Conservation (phyloP, 2,113 vertebrate species). For the Cyprinodon variegatus region DNA sequence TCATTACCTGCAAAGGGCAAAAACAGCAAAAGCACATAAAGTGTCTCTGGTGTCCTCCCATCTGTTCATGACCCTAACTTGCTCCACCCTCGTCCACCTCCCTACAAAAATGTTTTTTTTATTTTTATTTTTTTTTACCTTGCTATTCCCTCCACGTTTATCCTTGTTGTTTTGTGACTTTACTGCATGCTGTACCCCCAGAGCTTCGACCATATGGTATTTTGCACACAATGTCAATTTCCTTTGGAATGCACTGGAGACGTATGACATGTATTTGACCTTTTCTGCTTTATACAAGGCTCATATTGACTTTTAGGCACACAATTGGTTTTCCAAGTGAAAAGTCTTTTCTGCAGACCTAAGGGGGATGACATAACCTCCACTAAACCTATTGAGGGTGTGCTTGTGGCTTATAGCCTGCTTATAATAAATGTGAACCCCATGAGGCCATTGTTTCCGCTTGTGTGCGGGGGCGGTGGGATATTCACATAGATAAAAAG, state of each 20-base stretch:
- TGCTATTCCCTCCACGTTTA: background rate
- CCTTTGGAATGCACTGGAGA: background rate
- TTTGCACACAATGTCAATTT: background rate
- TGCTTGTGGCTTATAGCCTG: background rate
- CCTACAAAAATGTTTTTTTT: background rate
- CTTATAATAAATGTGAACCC: background rate
- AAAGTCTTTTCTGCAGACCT: background rate
- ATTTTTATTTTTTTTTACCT: background rate
- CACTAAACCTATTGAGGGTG: background rate
- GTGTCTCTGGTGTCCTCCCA: no score
- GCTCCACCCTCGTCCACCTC: no score
- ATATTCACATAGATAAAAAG: slow-evolving; percentile 20
- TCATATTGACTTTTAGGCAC: background rate
- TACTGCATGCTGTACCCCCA: background rate
- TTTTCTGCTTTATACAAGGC: background rate
- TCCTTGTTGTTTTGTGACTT: background rate
- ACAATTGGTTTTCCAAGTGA: background rate
- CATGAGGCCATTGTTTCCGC: slow-evolving; percentile 19
- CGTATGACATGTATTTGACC: background rate
- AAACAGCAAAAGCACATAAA: no score
- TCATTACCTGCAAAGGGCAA: no score
- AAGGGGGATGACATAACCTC: background rate
- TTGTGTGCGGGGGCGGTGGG: slow-evolving; percentile 21
- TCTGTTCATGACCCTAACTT: no score
- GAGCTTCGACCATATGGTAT: background rate